These are phyloP conservation scores for Gambusia holbrooki DNA, from an alignment of 2,113 vertebrate species.

Conservation along the genomic window DNA sequence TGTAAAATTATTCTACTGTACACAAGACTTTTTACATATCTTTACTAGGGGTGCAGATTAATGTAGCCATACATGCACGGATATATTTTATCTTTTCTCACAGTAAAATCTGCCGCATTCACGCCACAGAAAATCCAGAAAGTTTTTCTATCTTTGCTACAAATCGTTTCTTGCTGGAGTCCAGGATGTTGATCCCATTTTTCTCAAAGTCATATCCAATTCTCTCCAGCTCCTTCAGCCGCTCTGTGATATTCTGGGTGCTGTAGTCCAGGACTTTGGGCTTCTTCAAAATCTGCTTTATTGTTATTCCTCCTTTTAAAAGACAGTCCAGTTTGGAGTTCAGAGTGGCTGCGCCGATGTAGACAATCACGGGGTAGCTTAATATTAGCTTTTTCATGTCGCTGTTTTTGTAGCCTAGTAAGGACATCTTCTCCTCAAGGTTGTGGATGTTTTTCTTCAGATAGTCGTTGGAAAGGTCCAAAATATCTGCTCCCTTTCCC, in stretches of 20 bases:
- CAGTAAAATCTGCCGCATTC: slow-evolving; percentile 2
- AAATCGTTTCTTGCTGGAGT: slow-evolving; percentile 79
- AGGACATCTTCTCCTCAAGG: slow-evolving; percentile 71
- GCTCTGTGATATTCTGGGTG: slow-evolving; percentile 69
- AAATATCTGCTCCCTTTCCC: slow-evolving; percentile 71
- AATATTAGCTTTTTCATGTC: slow-evolving; percentile 73
- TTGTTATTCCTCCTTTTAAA: slow-evolving; percentile 71
- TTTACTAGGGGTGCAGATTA: too few species aligned
- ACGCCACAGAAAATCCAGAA: neutral
- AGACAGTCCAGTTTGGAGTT: slow-evolving; percentile 81
- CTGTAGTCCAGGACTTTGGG: slow-evolving; percentile 80
- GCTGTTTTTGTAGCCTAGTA: slow-evolving; percentile 63
- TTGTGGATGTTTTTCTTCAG: slow-evolving; percentile 74
- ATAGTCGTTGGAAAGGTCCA: slow-evolving; percentile 80
- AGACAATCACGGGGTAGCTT: slow-evolving; percentile 71
- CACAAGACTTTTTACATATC: too few species aligned
- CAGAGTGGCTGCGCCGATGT: slow-evolving; percentile 72
- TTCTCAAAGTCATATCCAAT: slow-evolving; percentile 78
- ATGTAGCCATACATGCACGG: neutral
- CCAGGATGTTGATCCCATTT: slow-evolving; percentile 77
- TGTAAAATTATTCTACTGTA: neutral
- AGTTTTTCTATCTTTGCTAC: slow-evolving; percentile 76
- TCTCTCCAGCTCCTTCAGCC: slow-evolving; percentile 70
- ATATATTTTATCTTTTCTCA: neutral
- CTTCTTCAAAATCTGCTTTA: slow-evolving; percentile 74